A percentile compares a stretch with the other conserved stretches of the same genome.
Conservation (phyloP, 2,113 vertebrate genomes). For the Lycocorax pyrrhopterus region DNA sequence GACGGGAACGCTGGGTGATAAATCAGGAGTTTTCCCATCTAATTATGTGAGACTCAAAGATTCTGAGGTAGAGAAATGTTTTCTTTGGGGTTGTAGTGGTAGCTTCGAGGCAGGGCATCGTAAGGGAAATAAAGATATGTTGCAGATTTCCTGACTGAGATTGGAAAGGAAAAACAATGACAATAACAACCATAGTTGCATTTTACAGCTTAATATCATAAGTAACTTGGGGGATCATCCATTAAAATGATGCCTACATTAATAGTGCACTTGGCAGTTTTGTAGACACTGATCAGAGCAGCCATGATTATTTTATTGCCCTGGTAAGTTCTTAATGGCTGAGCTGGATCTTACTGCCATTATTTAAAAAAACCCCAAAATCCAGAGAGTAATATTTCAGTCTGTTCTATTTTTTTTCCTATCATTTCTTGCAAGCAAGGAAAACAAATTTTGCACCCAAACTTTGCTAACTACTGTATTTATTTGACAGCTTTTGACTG, state of each 20-base stretch:
- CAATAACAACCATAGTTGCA: neutral
- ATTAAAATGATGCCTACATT: neutral
- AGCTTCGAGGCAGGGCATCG: neutral
- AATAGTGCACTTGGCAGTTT: neutral
- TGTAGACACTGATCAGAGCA: neutral
- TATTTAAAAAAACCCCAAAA: neutral
- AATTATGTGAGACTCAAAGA: slow-evolving; percentile 98
- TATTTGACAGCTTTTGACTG: neutral
- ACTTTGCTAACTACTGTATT: neutral
- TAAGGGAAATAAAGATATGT: neutral
- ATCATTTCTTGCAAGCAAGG: neutral
- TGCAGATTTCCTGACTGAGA: neutral
- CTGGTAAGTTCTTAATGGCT: neutral
- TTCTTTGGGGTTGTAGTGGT: neutral
- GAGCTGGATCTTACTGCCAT: neutral
- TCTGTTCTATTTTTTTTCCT: neutral
- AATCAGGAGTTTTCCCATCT: slow-evolving; percentile 95
- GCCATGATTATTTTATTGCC: neutral
- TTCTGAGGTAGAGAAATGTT: slow-evolving; percentile 81
- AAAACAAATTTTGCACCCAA: neutral
- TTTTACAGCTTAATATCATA: neutral
- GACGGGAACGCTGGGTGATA: slow-evolving; percentile 90
- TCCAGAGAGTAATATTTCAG: neutral
- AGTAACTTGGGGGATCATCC: neutral
- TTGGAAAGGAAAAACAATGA: neutral